Percentiles rank a stretch among this genome's conserved stretches.
phyloP scores from a whole-genome alignment of 2,113 vertebrate species.

The Ahaetulla prasina region DNA sequence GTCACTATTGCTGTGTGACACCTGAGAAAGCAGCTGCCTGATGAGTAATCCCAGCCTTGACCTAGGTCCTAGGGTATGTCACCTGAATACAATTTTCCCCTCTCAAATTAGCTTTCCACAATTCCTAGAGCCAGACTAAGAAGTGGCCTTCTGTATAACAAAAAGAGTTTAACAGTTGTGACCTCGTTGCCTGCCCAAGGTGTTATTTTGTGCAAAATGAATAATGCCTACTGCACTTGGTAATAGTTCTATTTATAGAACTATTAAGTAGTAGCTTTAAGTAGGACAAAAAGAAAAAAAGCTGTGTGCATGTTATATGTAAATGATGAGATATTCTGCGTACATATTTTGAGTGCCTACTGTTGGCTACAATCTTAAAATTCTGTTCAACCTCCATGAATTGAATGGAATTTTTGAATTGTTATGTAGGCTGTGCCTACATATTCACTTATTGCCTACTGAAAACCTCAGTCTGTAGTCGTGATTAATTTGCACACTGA shows the following conservation, averaged over 20 bases:
- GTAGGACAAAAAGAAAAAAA: background rate
- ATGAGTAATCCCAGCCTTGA: slow-evolving; percentile 1
- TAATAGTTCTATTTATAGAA: background rate
- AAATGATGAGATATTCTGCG: background rate
- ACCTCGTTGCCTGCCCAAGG: too few relatives aligned
- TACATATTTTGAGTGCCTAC: background rate
- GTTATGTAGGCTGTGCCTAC: background rate
- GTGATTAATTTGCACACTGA: background rate
- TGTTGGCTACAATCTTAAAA: background rate
- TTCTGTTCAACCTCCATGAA: background rate
- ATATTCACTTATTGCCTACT: background rate
- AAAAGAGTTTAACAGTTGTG: background rate
- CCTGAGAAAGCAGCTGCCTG: background rate
- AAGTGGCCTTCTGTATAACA: background rate
- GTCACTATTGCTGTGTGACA: slow-evolving; percentile 15
- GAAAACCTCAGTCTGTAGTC: background rate
- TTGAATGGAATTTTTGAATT: background rate
- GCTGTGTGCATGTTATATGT: background rate
- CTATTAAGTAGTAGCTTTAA: background rate
- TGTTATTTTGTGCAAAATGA: background rate
- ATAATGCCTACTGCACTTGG: background rate
- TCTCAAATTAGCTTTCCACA: background rate
- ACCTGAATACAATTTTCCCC: background rate
- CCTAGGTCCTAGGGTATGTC: background rate
- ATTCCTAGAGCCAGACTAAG: background rate